Base-by-base conservation (phyloP, 2,113 vertebrate genomes). In the Phoxinus phoxinus region DNA sequence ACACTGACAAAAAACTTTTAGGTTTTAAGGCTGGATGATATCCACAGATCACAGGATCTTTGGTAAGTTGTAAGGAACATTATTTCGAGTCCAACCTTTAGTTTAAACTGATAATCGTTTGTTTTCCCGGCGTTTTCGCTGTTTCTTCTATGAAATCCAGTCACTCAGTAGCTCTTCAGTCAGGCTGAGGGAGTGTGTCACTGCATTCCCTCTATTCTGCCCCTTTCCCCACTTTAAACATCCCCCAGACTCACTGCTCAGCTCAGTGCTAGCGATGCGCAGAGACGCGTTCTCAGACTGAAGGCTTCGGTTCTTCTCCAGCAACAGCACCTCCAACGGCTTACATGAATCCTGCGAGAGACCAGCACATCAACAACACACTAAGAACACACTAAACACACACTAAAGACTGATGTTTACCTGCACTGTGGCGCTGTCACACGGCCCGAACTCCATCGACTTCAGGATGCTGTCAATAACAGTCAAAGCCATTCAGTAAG, bases 291-390 rank as follows among this genome's bases (percentile, higher is more conserved):
- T 99, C 95, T 99, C 98, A 0, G 98, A 99, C 91, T 99, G 98
- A 90, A 99, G 94, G 2, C 96, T 93, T 69, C 97, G 97, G 94
- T 96, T 99, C 94, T 97, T 99, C 94, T 99, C 98, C 94, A 99
- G 95, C 90, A 99, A 93, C 88, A 99, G 93, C 90, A 98, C 96
- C 94, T 99, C 98, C 93, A 99, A 94, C 2, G 98, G 96, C 92
- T 98, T 99, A 86, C 96, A 93, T 9, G 96, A 95, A 76, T 99
- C 97, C 98, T 97, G 72, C 0, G 17, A 19, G 21, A 73, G 69
- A 61, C 4, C 3, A 21, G 1, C 15, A 35, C 72, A 7, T 4
- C 30, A 44, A 51, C 59, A 19, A 1, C 4, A 41, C 15, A 12
- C 9, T n/a, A n/a, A n/a, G n/a, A n/a, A 79, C 53, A 79, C 53